Evolutionary conservation across 2,888 invertebrate genomes (phyloP), one percentile per base, ranked within the genome.

Genomic region (Pecten maximus): DNA sequence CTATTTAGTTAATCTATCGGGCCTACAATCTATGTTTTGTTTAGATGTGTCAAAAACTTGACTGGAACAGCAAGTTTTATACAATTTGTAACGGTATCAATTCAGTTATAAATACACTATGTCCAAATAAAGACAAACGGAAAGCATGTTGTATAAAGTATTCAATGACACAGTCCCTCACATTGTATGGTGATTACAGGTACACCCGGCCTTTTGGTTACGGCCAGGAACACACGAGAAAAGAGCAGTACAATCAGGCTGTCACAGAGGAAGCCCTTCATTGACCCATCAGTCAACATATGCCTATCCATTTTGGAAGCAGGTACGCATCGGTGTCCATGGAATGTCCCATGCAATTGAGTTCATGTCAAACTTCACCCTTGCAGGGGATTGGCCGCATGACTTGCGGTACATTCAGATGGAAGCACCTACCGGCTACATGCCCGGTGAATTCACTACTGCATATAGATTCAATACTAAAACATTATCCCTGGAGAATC

Each of bases 391-490:
- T 54, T 93, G 93, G 91, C 94, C 94, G 0, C 35, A 54, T 2
- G 93, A 92, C 60, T 89, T 90, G 8, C 87, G 90, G 8, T 90
- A 60, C 28, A 91, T 93, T 19, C 93, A 93, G n/a, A 91, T 94
- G 90, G 93, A 93, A 87, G 91, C 93, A 15, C 94, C 94, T 0
- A 91, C 94, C 0, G 92, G 91, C 0, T 94, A 94, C 88, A 87
- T 94, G 91, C 90, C 92, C 15, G 91, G 92, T 0, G 93, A 94
- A 15, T 93, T 94, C 54, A 91, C 91, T 0, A 87, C 88, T 28
- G 35, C 88, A 40, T 91, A 87, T 35, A 91, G 91, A 40, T 92
- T 92, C 23, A 92, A 93, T 88, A 88, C 89, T 6, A 15, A 40
- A 2, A 92, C 90, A 0, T 40, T 88, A 19, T 89, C 91, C 2